These are phyloP conservation scores for Bombus superbus DNA, from an alignment of 1,140 invertebrate species.

Conservation along the genomic window DNA sequence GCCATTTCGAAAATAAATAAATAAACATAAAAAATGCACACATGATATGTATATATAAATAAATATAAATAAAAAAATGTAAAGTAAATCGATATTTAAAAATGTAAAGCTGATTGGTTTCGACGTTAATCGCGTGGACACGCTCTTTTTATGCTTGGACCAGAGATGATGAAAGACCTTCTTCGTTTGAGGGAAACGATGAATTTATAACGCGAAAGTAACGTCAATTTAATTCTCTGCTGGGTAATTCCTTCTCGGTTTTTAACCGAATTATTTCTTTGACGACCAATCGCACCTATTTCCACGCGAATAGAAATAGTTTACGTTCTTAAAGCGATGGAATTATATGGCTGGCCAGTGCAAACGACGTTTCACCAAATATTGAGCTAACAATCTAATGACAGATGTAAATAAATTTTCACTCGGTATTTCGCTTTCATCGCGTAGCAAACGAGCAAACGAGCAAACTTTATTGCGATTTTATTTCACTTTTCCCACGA, in stretches of 20 bases:
- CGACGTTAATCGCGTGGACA: slow-evolving; percentile 16
- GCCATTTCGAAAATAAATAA: too few species aligned
- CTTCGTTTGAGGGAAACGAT: background rate
- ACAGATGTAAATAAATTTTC: slow-evolving; percentile 24
- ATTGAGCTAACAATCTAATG: background rate
- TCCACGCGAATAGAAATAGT: background rate
- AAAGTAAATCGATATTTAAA: too few species aligned
- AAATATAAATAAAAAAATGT: too few species aligned
- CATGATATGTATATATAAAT: too few species aligned
- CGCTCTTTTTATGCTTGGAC: background rate
- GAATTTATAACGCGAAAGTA: slow-evolving; percentile 47
- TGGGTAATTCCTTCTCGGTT: background rate
- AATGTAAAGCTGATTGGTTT: background rate
- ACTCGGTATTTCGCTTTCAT: background rate
- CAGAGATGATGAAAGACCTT: background rate
- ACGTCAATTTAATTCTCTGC: slow-evolving; percentile 34
- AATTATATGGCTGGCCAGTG: background rate
- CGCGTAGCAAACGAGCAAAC: background rate
- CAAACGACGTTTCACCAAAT: background rate
- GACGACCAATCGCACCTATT: background rate
- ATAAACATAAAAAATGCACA: background rate
- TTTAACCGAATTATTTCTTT: slow-evolving; percentile 7
- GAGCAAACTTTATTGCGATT: slow-evolving; percentile 37
- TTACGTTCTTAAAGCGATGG: background rate
- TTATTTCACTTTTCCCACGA: slow-evolving; percentile 25